Base-by-base conservation (phyloP, 2,113 vertebrate genomes). In the Neogobius melanostomus region DNA sequence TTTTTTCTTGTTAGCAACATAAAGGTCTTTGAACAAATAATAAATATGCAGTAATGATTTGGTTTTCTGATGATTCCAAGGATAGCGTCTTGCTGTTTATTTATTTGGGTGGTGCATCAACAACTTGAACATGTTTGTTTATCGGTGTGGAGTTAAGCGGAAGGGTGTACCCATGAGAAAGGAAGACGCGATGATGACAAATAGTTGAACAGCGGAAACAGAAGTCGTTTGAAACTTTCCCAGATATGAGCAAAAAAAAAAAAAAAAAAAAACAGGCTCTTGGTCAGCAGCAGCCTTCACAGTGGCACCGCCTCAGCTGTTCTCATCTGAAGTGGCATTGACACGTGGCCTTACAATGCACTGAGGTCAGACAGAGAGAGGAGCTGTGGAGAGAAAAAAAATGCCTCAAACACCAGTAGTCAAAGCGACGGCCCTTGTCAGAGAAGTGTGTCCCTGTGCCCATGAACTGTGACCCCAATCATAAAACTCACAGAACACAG, bases 401-500 rank as follows among this genome's bases (percentile, higher is more conserved):
- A 71, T 69, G 74, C 57, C 28, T 15, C 71, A 76, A 80, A 76
- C 69, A 82, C 68, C 79, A 78, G 79, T 84, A 83, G 83, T 85
- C 77, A 79, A 79, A 85, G 80, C 11, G 28, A 71, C 43, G 75
- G 82, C 75, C 75, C 70, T 81, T 87, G 83, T 87, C 82, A 84
- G 77, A 84, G 77, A 87, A 89, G 81, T 79, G 76, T 80, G 85
- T 83, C 85, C 74, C 85, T 72, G 76, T 64, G 75, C 85, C 85
- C 87, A 74, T 87, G 86, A 76, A 78, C 84, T 74, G 75, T 66
- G 80, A 89, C 88, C 86, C 64, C 71, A 79, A 87, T 89, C 86
- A 86, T 87, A 90, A 89, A 89, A 85, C 77, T 80, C 72, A 77
- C 74, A 87, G 83, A n/a, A 90, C 88, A 71, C 68, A 62, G 74